Percentiles rank a stretch among this genome's conserved stretches.
These are phyloP conservation scores for Ataeniobius toweri DNA, from an alignment of 2,797 vertebrate species.

Conservation along the genomic window DNA sequence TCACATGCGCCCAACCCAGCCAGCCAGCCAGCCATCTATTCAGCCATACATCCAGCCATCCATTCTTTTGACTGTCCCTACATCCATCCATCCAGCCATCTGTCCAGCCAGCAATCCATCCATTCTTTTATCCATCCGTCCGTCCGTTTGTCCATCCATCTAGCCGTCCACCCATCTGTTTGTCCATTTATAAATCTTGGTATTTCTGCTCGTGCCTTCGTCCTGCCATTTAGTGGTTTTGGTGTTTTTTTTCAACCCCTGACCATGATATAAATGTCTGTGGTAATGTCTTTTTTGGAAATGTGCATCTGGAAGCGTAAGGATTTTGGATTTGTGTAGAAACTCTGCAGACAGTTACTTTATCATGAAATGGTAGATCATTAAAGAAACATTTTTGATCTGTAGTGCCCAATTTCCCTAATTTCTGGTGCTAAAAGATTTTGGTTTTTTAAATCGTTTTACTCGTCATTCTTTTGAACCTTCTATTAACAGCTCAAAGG, in stretches of 20 bases:
- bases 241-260: no score
- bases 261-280: no score
- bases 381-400: constrained; percentile 20
- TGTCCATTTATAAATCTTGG: no score
- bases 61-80: not conserved
- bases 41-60: not conserved
- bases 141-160: not conserved
- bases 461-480: constrained; percentile 42
- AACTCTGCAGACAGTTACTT: not conserved
- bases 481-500: constrained; percentile 40
- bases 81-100: not conserved
- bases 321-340: not conserved
- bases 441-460: constrained; percentile 35
- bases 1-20: no score
- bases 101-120: no score
- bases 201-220: no score
- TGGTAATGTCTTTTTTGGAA: not conserved
- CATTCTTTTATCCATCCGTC: no score
- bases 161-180: no score
- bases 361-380: constrained; percentile 9
- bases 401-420: constrained; percentile 15
- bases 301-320: not conserved
- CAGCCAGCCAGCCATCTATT: no score
- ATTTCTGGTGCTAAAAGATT: constrained; percentile 24
- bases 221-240: no score